Conservation (phyloP, 2,113 vertebrate species). For the Neopipo cinnamomea region DNA sequence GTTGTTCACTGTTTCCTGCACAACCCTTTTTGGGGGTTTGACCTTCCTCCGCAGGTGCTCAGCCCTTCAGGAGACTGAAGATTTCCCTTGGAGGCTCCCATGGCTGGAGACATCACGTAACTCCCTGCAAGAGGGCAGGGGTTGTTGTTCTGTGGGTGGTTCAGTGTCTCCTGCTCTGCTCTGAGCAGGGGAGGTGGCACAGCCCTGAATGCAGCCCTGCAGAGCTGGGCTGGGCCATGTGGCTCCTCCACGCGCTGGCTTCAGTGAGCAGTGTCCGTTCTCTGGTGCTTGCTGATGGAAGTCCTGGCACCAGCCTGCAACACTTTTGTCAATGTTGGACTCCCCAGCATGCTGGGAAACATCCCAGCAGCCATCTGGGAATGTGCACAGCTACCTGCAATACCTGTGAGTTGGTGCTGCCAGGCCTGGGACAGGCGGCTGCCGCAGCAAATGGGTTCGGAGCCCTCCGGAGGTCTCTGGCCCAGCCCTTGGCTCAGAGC, state of each 20-base stretch:
- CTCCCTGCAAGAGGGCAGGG: not conserved
- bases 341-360: rapidly evolving
- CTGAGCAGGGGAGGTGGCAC: too few relatives aligned
- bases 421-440: not conserved
- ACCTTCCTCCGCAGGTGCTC: not conserved
- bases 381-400: rapidly evolving
- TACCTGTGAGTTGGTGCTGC: rapidly evolving
- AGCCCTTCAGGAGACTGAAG: rapidly evolving
- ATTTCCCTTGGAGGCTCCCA: not conserved
- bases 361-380: not conserved
- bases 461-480: not conserved
- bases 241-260: not conserved
- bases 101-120: rapidly evolving
- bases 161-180: not conserved
- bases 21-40: not conserved
- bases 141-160: not conserved
- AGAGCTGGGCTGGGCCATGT: rapidly evolving
- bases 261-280: not conserved
- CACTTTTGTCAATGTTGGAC: not conserved
- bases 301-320: not conserved
- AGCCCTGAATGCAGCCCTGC: rapidly evolving
- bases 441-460: rapidly evolving
- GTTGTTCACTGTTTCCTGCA: not conserved
- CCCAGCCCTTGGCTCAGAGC: not conserved
- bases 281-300: not conserved